These are phyloP conservation scores for Parasteatoda lunata DNA, from an alignment of 2,888 invertebrate species.

Conservation along the genomic window DNA sequence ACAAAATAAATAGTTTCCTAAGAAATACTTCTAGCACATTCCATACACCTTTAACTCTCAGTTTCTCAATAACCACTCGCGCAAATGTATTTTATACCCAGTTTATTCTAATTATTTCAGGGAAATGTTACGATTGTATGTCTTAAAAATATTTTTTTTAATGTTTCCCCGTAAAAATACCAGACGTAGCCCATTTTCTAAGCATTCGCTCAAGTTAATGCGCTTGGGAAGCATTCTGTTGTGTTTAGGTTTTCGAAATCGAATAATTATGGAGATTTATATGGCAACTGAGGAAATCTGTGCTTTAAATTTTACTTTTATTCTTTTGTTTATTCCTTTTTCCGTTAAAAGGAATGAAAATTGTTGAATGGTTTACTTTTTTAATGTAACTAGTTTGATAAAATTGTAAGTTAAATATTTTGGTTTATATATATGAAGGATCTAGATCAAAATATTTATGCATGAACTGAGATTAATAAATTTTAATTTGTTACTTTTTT, in stretches of 20 bases:
- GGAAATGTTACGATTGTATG: not conserved
- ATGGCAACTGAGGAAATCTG: not conserved
- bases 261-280: slow-evolving; percentile 30
- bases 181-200: not conserved
- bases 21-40: no score
- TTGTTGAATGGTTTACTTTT: not conserved
- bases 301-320: not conserved
- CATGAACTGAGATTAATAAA: no score
- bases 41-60: no score
- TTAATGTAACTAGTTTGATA: not conserved
- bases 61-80: not conserved
- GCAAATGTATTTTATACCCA: not conserved
- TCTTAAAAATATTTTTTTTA: not conserved
- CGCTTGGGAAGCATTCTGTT: not conserved
- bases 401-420: no score
- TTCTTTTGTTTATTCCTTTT: not conserved
- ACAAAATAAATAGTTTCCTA: no score
- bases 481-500: no score
- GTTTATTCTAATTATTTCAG: not conserved
- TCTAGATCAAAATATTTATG: no score
- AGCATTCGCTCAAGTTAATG: slow-evolving; percentile 1
- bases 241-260: slow-evolving; percentile 9
- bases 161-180: not conserved
- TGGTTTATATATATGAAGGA: no score
- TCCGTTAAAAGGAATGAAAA: not conserved